Base-by-base conservation (phyloP, 1,140 invertebrate species). In the Grapholita molesta region DNA sequence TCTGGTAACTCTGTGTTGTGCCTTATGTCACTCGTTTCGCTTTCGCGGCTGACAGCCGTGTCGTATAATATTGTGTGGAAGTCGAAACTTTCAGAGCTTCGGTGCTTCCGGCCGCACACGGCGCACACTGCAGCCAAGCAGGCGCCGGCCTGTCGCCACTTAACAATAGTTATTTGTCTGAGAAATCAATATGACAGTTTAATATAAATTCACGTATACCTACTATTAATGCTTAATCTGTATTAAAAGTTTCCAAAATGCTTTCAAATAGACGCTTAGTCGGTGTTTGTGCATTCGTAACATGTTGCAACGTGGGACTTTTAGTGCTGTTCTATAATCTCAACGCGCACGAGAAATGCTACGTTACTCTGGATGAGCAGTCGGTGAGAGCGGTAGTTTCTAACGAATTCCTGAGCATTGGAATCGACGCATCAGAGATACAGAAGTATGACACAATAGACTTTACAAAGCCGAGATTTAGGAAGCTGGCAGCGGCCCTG, bases 401-500 rank as follows among this genome's bases (percentile, higher is more conserved):
- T 4, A 82, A 90, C 7, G 67, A 84, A 35, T 92, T 91, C 69
- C 71, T 92, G 2, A 92, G 89, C 73, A 70, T 92, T 42, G 92
- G 92, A 6, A 89, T 93, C 32, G 90, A 92, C 71, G 81, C 91
- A 0, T 83, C 84, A 0, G 84, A 92, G 75, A 78, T 93, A 57
- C 69, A 88, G 70, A 71, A 85, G 32, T 81, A 82, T 66, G 64
- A 87, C 21, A 84, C 70, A 74, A 71, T 90, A 25, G 78, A 90
- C 23, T 91, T 89, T 75, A 79, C 83, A 9, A 86, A 91, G 55
- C 67, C 66, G 11, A 92, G 84, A 78, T 91, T 95, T 70, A 74
- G 92, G 21, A 91, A 93, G 72, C 83, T 95, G 71, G 93, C 93
- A 2, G 75, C 77, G 66, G 85, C 93, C 21, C 80, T 96, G 35